These are phyloP conservation scores for Poicephalus gulielmi DNA, from an alignment of 2,113 vertebrate genomes.

Conservation along the genomic window DNA sequence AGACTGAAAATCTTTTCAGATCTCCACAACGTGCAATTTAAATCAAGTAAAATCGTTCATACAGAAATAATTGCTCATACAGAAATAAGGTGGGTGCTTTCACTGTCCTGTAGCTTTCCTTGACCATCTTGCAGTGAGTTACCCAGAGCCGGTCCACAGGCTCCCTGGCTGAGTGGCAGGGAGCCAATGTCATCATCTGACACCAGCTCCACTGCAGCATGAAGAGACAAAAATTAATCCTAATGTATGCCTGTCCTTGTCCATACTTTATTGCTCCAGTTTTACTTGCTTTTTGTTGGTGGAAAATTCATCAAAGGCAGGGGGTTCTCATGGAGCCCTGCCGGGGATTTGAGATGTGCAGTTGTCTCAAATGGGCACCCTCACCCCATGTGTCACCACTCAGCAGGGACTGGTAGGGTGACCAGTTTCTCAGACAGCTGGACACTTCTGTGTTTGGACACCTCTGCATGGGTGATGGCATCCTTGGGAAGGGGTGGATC, in stretches of 20 bases:
- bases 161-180: not conserved
- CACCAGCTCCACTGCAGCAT: not conserved
- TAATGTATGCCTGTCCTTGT: not conserved
- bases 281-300: not conserved
- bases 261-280: not conserved
- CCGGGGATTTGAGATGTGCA: fast-evolving
- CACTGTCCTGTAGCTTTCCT: not conserved
- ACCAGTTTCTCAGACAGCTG: not conserved
- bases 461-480: not conserved
- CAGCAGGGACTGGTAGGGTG: not conserved
- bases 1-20: not conserved
- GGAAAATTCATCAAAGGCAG: not conserved
- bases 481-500: not conserved
- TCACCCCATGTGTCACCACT: not conserved
- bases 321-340: fast-evolving
- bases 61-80: not conserved
- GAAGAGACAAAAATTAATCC: not conserved
- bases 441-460: not conserved
- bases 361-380: fast-evolving
- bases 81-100: not conserved
- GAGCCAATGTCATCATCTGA: not conserved
- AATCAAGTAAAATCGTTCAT: not conserved
- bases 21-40: not conserved
- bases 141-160: fast-evolving
- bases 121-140: not conserved